Base-by-base conservation (phyloP, 53 echinoderm and acorn worm genomes). In the Echinarachnius parma region DNA sequence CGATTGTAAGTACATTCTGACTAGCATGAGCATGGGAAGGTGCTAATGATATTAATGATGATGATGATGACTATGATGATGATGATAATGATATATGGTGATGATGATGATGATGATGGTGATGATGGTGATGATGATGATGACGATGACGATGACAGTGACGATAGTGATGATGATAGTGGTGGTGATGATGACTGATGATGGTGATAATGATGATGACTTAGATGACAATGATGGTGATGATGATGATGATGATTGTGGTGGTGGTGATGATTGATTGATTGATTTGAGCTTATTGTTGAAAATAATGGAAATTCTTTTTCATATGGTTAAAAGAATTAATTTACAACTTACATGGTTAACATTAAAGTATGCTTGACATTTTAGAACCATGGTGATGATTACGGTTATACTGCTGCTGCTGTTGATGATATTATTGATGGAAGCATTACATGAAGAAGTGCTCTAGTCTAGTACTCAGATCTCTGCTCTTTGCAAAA, bases 1-100 rank as follows among this genome's bases (percentile, higher is more conserved):
- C 57, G 78, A 78, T 55, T 37, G 65, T 64, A 44, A 67, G 49
- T 49, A 27, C 24, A 59, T 59, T 59, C 31, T 11, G 31, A 4
- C 53, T n/a, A 22, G 22, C 13, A 53, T 8, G 26, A 53, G 1
- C 45, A n/a, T n/a, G n/a, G n/a, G 19, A 36, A 20, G 34, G 18
- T 61, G 26, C 5, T 20, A 4, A 15, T 20, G 58, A 57, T 57
- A 15, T 25, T 57, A 4, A 59, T 50, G 52, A 13, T 56, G 34
- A 2, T 60, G 32, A 32, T 14, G 34, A 31, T 60, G 52, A 4
- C 18, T 11, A 19, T 50, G 52, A 50, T 19, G 21, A 50, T 50
- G 52, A n/a, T 50, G 14, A n/a, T 50, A 19, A n/a, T 50, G 52
- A 50, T 19, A n/a, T n/a, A n/a, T 10, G 52, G 21, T 50, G 16